phyloP scores from a whole-genome alignment of 1,140 invertebrate species.

The Pachypsylla venusta region DNA sequence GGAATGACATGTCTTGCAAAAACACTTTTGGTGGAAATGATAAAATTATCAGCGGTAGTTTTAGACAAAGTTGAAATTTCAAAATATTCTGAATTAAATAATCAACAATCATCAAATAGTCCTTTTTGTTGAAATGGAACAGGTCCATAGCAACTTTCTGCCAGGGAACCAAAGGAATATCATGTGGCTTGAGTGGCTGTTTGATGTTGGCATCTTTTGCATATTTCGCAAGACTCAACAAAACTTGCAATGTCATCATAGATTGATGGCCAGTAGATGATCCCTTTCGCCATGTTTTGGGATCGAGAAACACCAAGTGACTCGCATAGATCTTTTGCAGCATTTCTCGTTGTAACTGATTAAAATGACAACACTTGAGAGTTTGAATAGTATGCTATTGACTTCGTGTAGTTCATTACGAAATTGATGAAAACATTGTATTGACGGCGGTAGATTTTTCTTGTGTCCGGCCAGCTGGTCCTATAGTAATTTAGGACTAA shows the following conservation, averaged over 20 bases:
- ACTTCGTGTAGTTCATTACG: constrained; percentile 26
- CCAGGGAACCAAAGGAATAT: constrained; percentile 16
- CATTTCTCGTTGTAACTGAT: constrained; percentile 26
- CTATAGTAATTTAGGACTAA: constrained; percentile 8
- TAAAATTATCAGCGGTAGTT: constrained; percentile 3
- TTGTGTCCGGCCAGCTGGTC: constrained; percentile 24
- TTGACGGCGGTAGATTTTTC: constrained; percentile 18
- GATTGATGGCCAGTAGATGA: constrained; percentile 33
- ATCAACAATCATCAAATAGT: constrained; percentile 18
- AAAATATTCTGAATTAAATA: constrained; percentile 19
- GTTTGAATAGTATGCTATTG: constrained; percentile 29
- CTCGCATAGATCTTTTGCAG: constrained; percentile 30
- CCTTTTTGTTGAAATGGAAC: constrained; percentile 14
- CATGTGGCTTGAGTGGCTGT: constrained; percentile 25
- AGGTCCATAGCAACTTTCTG: constrained; percentile 17
- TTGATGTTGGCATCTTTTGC: constrained; percentile 26
- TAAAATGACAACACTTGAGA: constrained; percentile 29
- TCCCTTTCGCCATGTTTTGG: constrained; percentile 27
- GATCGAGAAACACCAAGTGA: constrained; percentile 33
- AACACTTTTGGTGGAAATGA: constrained; percentile 21
- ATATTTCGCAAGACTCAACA: constrained; percentile 30
- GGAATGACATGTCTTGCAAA: constrained; percentile 28
- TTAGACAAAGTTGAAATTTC: constrained; percentile 9
- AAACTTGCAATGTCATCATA: constrained; percentile 31
- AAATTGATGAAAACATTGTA: constrained; percentile 25